phyloP scores from a whole-genome alignment of 2,888 invertebrate species.

The Yponomeuta malinellus region DNA sequence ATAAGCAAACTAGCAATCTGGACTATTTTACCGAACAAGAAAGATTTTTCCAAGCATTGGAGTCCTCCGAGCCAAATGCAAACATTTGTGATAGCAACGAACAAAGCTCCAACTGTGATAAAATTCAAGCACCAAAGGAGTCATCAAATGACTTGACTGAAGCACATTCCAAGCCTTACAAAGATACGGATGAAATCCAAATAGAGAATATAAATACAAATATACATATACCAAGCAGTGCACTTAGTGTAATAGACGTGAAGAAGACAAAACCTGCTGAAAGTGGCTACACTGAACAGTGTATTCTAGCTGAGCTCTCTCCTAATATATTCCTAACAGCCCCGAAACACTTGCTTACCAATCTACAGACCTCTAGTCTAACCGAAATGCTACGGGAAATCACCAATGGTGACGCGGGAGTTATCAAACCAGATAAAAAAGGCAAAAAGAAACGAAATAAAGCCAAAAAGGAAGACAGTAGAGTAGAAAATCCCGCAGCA shows the following conservation, averaged over 20 bases:
- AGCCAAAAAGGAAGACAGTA: constrained; percentile 24
- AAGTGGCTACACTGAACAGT: constrained; percentile 22
- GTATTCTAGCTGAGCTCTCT: constrained; percentile 39
- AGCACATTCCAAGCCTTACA: not conserved
- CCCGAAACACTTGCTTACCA: constrained; percentile 41
- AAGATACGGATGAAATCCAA: constrained; percentile 3
- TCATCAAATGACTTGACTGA: constrained; percentile 9
- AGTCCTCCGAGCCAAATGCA: constrained; percentile 23
- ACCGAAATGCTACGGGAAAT: not conserved
- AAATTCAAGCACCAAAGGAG: not conserved
- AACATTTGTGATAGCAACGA: constrained; percentile 16
- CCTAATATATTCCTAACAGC: constrained; percentile 54
- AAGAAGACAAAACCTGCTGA: not conserved
- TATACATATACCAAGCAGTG: not conserved
- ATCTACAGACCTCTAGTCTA: constrained; percentile 19
- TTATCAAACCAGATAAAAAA: not conserved
- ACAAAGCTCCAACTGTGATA: constrained; percentile 10
- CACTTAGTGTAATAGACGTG: not conserved
- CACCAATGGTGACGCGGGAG: not conserved
- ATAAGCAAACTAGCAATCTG: not conserved
- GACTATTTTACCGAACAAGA: constrained; percentile 38
- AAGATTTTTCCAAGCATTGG: constrained; percentile 35
- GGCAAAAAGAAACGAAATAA: not conserved
- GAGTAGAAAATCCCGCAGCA: constrained; percentile 18
- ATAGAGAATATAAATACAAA: not conserved